These are phyloP conservation scores for Anabas testudineus DNA, from an alignment of 2,797 vertebrate species.

Conservation along the genomic window DNA sequence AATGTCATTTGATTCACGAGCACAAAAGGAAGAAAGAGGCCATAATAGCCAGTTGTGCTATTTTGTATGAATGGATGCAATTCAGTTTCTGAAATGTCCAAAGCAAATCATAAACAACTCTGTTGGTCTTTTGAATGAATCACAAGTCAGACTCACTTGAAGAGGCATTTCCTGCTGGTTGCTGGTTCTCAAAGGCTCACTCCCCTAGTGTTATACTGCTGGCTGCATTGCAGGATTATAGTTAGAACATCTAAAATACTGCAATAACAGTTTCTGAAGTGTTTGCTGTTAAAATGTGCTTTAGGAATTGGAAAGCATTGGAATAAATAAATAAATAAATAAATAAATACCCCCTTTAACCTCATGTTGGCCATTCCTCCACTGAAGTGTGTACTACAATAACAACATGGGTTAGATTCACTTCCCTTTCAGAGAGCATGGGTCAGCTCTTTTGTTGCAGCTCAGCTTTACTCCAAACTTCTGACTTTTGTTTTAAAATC, in stretches of 20 bases:
- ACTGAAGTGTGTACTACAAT: constrained; percentile 1
- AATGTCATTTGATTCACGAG: neutral
- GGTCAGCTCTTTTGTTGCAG: neutral
- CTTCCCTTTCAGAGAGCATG: too few species aligned
- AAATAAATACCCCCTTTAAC: constrained; percentile 1
- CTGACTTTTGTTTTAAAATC: constrained; percentile 8
- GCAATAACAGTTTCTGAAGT: constrained; percentile 11
- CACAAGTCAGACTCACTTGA: constrained; percentile 9
- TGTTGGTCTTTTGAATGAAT: constrained; percentile 4
- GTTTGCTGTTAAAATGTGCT: constrained; percentile 7
- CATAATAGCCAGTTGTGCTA: neutral
- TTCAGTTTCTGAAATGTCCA: neutral
- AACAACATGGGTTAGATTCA: neutral
- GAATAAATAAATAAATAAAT: neutral
- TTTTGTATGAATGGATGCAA: neutral
- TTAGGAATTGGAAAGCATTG: neutral
- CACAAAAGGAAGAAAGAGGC: constrained; percentile 3
- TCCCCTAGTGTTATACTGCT: neutral
- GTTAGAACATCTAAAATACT: neutral
- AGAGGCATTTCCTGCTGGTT: neutral
- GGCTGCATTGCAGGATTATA: constrained; percentile 6
- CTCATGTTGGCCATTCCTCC: neutral
- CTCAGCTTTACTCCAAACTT: neutral
- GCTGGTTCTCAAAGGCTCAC: constrained; percentile 25
- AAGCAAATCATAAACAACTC: neutral